Percentiles rank a stretch among this genome's conserved stretches.
phyloP scores from a whole-genome alignment of 2,113 vertebrate genomes.

The Eublepharis macularius region DNA sequence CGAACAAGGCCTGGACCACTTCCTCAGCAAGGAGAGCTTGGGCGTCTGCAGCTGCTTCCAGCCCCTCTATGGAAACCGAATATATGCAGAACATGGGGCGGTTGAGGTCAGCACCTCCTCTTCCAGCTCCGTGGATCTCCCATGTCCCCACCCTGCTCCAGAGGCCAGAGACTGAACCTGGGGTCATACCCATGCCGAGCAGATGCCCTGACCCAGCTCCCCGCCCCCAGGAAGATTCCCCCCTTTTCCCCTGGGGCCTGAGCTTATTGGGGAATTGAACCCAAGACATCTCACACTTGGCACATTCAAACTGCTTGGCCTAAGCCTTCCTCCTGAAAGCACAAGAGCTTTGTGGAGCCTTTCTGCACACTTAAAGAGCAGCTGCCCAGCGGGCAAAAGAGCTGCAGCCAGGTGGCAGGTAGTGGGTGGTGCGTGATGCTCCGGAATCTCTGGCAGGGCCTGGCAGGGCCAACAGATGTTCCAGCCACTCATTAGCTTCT shows the following conservation, averaged over 20 bases:
- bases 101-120: too few relatives aligned
- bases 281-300: neutral
- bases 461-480: constrained; percentile 21
- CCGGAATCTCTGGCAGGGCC: constrained; percentile 1
- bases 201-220: neutral
- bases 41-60: too few relatives aligned
- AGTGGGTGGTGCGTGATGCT: neutral
- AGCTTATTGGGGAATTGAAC: neutral
- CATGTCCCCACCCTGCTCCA: too few relatives aligned
- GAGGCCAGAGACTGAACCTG: too few relatives aligned
- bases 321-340: neutral
- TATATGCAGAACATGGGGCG: too few relatives aligned
- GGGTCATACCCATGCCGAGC: neutral
- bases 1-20: too few relatives aligned
- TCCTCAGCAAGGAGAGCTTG: too few relatives aligned
- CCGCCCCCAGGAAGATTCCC: too few relatives aligned
- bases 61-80: too few relatives aligned
- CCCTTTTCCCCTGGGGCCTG: neutral
- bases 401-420: neutral
- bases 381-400: neutral
- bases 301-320: neutral
- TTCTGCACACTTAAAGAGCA: neutral
- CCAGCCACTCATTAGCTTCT: constrained; percentile 3
- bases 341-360: neutral
- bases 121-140: too few relatives aligned